Percentiles rank a stretch among this genome's conserved stretches.
Evolutionary conservation across 2,888 invertebrate species (phyloP).

Genomic region (Chloromyia formosa): DNA sequence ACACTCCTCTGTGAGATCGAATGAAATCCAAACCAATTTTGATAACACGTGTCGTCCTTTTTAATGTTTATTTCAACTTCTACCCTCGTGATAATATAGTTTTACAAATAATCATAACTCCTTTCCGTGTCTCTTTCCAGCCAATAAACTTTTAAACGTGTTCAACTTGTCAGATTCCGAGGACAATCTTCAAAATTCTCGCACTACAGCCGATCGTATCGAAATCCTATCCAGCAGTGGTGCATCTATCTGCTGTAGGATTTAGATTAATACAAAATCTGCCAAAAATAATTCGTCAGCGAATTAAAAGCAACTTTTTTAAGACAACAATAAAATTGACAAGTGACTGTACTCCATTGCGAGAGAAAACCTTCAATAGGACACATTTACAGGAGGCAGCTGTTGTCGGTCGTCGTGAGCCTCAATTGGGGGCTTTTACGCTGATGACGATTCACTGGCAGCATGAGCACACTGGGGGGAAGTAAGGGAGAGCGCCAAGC

Average conservation of each 20-base stretch:
- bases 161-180: no score
- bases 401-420: constrained; percentile 52
- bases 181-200: constrained; percentile 1
- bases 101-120: no score
- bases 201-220: background rate
- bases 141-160: no score
- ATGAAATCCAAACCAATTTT: no score
- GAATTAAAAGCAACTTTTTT: background rate
- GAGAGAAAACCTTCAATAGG: no score
- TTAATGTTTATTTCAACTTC: no score
- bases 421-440: constrained; percentile 62
- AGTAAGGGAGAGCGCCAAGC: constrained; percentile 66
- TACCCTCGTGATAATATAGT: no score
- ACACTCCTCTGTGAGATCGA: no score
- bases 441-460: constrained; percentile 66
- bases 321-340: no score
- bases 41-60: no score
- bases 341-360: no score
- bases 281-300: background rate
- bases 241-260: background rate
- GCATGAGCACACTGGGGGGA: constrained; percentile 66
- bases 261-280: background rate
- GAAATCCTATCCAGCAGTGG: background rate
- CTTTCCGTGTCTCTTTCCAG: no score
- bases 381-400: background rate